Evolutionary conservation across 1,140 invertebrate genomes (phyloP), one percentile per base, ranked within the genome.

Genomic region (Ladona fulva): DNA sequence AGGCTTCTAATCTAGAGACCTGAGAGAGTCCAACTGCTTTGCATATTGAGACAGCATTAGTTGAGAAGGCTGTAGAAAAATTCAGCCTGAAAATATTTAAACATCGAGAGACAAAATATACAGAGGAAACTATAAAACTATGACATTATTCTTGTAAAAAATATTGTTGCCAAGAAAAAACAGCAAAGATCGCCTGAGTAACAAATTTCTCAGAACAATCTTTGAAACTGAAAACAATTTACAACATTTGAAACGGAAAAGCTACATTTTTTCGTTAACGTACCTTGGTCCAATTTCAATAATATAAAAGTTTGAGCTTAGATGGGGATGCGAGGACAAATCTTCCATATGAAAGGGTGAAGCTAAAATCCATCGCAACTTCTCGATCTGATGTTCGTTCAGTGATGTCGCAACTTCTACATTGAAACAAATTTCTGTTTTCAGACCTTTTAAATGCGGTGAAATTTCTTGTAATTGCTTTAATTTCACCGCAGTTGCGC

Each of bases 11-110:
- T 76, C 96, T 89, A 0, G 85, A 88, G 0, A 98, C 87, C 84
- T 91, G 88, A 25, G 85, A 84, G 8, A 97, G 84, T 10, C 93
- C 91, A 76, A 97, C 88, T 79, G 94, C 93, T 80, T 92, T 89
- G 84, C 94, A 97, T 80, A 99, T 97, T 37, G 96, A 95, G 5
- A 98, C 94, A 76, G 95, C 94, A 86, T 99, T 98, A 79, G 94
- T 97, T 0, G 95, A 98, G 83, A 95, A 95, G 0, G 96, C 91
- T 59, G 96, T 97, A 12, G 94, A 97, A 84, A 97, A 97, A 85
- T 96, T 97, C 78, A 97, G 90, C 83, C 95, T 94, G 83, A 74
- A 85, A 87, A 84, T 78, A 78, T 80, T 80, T 78, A 81, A 81
- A 78, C 81, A 77, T 25, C 74, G 59, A 12, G 3, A 66, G 3